Percentiles rank a stretch among this genome's conserved stretches.
phyloP scores from a whole-genome alignment of 2,888 invertebrate species.

The Drosophila testacea region DNA sequence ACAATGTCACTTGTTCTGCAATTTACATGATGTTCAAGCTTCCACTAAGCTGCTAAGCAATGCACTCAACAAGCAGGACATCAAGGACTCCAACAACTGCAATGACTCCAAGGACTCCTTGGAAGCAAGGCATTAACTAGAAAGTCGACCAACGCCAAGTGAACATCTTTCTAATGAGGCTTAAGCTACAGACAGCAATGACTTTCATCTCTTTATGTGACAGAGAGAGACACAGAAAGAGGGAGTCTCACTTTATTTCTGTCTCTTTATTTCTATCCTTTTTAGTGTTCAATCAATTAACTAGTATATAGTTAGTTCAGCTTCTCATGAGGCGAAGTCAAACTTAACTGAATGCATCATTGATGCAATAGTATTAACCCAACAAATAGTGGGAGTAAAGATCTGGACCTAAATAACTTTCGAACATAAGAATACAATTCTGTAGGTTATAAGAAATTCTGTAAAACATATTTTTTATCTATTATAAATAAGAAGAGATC shows the following conservation, averaged over 20 bases:
- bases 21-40: slow-evolving; percentile 40
- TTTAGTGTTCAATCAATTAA: slow-evolving; percentile 1
- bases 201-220: background rate
- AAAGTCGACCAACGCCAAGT: slow-evolving; percentile 14
- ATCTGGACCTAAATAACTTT: background rate
- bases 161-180: slow-evolving; percentile 44
- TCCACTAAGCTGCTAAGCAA: slow-evolving; percentile 37
- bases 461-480: too few relatives aligned
- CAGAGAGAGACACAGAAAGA: too few relatives aligned
- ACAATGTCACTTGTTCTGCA: slow-evolving; percentile 51
- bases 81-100: background rate
- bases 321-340: slow-evolving; percentile 17
- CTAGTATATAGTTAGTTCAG: background rate
- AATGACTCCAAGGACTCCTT: background rate
- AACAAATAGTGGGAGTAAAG: background rate
- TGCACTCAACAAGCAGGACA: slow-evolving; percentile 26
- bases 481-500: too few relatives aligned
- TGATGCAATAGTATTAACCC: slow-evolving; percentile 32
- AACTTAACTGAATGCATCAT: slow-evolving; percentile 27
- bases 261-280: background rate
- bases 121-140: background rate
- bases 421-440: too few relatives aligned
- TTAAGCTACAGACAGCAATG: slow-evolving; percentile 12
- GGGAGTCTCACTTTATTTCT: background rate
- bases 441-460: too few relatives aligned